Conservation (phyloP, 2,797 vertebrate genomes). For the Anguilla pacifica region DNA sequence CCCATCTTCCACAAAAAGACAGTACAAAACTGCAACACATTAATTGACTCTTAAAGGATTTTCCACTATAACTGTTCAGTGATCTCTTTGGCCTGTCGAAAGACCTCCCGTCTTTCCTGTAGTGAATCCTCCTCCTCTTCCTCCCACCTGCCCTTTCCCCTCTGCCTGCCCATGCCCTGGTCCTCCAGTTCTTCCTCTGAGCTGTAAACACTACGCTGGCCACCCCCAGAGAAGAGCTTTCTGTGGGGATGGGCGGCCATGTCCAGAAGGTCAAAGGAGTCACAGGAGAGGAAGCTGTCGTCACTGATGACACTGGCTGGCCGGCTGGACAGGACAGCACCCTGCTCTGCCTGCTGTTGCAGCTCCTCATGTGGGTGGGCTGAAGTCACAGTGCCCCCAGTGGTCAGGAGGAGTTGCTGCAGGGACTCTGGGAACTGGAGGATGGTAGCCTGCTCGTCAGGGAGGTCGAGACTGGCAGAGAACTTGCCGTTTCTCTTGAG, state of each 20-base stretch:
- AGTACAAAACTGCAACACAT: not conserved
- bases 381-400: constrained; percentile 33
- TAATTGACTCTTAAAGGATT: not conserved
- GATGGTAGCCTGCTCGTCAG: constrained; percentile 47
- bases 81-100: constrained; percentile 28
- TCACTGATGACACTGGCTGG: constrained; percentile 78
- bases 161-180: not conserved
- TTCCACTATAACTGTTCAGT: constrained; percentile 3
- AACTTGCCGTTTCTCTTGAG: constrained; percentile 82
- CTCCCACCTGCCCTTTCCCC: constrained; percentile 22
- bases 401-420: constrained; percentile 62
- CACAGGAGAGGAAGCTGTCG: constrained; percentile 76
- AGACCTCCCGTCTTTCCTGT: constrained; percentile 42
- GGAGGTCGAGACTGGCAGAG: constrained; percentile 72
- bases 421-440: constrained; percentile 59
- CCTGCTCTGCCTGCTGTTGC: constrained; percentile 39
- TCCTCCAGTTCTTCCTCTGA: constrained; percentile 66
- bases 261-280: constrained; percentile 77
- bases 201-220: constrained; percentile 54
- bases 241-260: constrained; percentile 62
- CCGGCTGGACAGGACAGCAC: constrained; percentile 57
- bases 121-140: constrained; percentile 18
- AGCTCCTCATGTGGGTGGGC: not conserved
- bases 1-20: not conserved
- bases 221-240: constrained; percentile 56